Conservation (phyloP, 2,797 vertebrate genomes). For the Urophycis tenuis region DNA sequence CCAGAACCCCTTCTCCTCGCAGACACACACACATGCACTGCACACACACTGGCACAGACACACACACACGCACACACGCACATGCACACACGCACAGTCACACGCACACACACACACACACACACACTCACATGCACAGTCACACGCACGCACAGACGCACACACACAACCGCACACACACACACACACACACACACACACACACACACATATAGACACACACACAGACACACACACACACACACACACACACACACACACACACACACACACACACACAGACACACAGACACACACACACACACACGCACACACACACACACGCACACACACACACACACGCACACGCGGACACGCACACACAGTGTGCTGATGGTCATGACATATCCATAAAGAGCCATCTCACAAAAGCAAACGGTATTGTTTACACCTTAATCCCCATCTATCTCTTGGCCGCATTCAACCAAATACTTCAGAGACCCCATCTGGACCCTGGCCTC, state of each 20-base stretch:
- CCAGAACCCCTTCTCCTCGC: conserved; percentile 18
- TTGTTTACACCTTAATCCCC: conserved; percentile 61
- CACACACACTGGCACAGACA: no score
- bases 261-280: conserved; percentile 18
- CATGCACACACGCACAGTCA: conserved; percentile 21
- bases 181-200: conserved; percentile 36
- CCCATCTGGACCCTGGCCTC: conserved; percentile 27
- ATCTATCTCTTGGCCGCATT: conserved; percentile 65
- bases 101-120: conserved; percentile 4
- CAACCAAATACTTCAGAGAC: conserved; percentile 49
- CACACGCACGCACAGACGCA: conserved; percentile 38
- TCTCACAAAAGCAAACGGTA: conserved; percentile 50
- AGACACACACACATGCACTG: conserved; percentile 41
- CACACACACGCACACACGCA: conserved; percentile 18
- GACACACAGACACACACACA: conserved; percentile 20
- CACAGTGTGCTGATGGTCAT: conserved; percentile 54
- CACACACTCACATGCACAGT: conserved; percentile 40
- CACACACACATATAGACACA: conserved; percentile 29
- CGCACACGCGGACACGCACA: conserved; percentile 37
- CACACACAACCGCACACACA: conserved; percentile 38
- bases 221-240: no score
- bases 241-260: conserved; percentile 11
- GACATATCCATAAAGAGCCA: conserved; percentile 61
- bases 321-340: conserved; percentile 43
- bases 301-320: conserved; percentile 31